A percentile compares a stretch with the other conserved stretches of the same genome.
These are phyloP conservation scores for Drosophila mimetica DNA, from an alignment of 2,888 invertebrate genomes.

Conservation along the genomic window DNA sequence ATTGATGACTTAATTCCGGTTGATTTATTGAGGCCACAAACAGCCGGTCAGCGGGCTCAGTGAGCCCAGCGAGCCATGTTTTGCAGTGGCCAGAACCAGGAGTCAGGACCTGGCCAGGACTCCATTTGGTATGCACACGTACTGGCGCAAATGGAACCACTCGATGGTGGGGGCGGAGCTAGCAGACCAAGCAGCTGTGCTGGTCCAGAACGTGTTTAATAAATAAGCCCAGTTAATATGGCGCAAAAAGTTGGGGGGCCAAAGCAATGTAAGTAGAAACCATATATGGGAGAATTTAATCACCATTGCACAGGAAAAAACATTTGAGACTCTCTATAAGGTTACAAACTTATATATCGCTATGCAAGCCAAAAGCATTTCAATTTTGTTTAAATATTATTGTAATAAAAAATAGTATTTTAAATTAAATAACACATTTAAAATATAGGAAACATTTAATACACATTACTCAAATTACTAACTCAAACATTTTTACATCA, in stretches of 20 bases:
- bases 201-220: constrained; percentile 67
- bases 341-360: too few relatives aligned
- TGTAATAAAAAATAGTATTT: too few relatives aligned
- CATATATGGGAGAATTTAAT: constrained; percentile 14
- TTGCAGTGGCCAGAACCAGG: constrained; percentile 37
- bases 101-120: constrained; percentile 33
- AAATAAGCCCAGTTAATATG: constrained; percentile 73
- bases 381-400: too few relatives aligned
- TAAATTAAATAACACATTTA: too few relatives aligned
- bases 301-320: not conserved
- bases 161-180: not conserved
- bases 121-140: constrained; percentile 71
- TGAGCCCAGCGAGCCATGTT: constrained; percentile 39
- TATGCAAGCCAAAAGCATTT: too few relatives aligned
- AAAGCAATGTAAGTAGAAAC: constrained; percentile 5
- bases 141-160: constrained; percentile 23
- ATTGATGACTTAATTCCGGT: constrained; percentile 81
- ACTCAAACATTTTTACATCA: too few relatives aligned
- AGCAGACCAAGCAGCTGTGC: constrained; percentile 14
- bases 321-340: too few relatives aligned
- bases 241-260: constrained; percentile 23
- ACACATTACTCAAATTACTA: too few relatives aligned
- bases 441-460: too few relatives aligned
- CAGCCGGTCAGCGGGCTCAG: constrained; percentile 52
- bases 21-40: constrained; percentile 78